phyloP scores from a whole-genome alignment of 2,797 vertebrate species.

The Platyrinchus mystaceus region DNA sequence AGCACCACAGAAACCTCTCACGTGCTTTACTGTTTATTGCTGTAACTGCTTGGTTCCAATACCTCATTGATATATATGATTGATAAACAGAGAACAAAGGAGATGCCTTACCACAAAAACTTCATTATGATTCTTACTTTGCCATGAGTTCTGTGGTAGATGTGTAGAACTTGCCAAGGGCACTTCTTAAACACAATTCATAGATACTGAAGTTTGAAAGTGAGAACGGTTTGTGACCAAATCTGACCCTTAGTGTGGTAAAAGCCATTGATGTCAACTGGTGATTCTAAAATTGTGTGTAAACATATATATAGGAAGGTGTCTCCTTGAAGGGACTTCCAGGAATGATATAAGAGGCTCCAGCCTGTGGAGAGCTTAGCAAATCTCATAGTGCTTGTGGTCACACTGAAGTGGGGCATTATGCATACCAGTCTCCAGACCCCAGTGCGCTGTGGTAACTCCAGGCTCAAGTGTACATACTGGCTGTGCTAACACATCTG shows the following conservation, averaged over 20 bases:
- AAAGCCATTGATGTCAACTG: background rate
- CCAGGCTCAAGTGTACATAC: background rate
- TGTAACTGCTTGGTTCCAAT: background rate
- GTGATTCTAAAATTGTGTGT: background rate
- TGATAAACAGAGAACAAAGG: background rate
- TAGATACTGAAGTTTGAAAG: background rate
- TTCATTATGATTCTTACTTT: background rate
- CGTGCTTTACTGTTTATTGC: background rate
- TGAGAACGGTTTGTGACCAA: background rate
- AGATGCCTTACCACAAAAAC: background rate
- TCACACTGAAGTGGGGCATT: background rate
- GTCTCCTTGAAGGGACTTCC: background rate
- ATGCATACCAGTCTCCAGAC: background rate
- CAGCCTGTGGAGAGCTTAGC: background rate
- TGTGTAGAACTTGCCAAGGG: background rate
- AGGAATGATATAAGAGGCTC: background rate
- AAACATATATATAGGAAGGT: background rate
- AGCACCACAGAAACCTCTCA: background rate
- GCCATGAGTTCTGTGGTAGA: background rate
- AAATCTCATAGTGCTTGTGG: background rate
- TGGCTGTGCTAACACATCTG: background rate
- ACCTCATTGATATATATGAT: background rate
- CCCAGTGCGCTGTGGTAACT: background rate
- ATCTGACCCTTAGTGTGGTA: background rate
- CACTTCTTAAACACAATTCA: background rate